Percentiles rank a stretch among this genome's conserved stretches.
phyloP scores from a whole-genome alignment of 2,888 invertebrate species.

The Laothoe populi region DNA sequence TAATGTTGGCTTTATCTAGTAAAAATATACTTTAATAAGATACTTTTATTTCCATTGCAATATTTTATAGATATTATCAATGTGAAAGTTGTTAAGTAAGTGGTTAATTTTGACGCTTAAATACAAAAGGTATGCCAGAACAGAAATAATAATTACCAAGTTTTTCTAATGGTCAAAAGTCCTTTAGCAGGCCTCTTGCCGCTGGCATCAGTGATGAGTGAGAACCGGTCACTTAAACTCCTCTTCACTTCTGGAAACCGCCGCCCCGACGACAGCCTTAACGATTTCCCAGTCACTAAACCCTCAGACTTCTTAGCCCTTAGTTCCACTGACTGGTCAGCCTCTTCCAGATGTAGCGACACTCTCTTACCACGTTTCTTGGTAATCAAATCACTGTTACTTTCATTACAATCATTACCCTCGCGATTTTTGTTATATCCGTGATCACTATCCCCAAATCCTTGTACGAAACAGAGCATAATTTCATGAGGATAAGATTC shows the following conservation, averaged over 20 bases:
- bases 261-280: conserved; percentile 64
- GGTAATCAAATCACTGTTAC: conserved; percentile 59
- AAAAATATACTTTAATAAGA: not conserved
- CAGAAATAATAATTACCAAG: conserved; percentile 63
- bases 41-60: too few relatives aligned
- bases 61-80: conserved; percentile 1
- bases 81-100: not conserved
- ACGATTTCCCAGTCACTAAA: conserved; percentile 62
- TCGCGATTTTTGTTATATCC: conserved; percentile 65
- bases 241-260: conserved; percentile 73
- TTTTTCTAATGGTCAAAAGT: conserved; percentile 76
- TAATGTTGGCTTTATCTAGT: too few relatives aligned
- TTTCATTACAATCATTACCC: conserved; percentile 56
- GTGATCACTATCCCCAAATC: conserved; percentile 81
- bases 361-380: conserved; percentile 57
- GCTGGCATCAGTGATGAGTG: conserved; percentile 68
- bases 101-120: not conserved
- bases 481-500: conserved; percentile 81
- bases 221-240: conserved; percentile 78
- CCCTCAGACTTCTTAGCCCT: conserved; percentile 52
- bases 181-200: conserved; percentile 64
- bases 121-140: not conserved
- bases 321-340: conserved; percentile 33
- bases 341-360: conserved; percentile 49
- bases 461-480: conserved; percentile 90